These are phyloP conservation scores for Euphonia xanthogaster DNA, from an alignment of 2,797 vertebrate species.

Conservation along the genomic window DNA sequence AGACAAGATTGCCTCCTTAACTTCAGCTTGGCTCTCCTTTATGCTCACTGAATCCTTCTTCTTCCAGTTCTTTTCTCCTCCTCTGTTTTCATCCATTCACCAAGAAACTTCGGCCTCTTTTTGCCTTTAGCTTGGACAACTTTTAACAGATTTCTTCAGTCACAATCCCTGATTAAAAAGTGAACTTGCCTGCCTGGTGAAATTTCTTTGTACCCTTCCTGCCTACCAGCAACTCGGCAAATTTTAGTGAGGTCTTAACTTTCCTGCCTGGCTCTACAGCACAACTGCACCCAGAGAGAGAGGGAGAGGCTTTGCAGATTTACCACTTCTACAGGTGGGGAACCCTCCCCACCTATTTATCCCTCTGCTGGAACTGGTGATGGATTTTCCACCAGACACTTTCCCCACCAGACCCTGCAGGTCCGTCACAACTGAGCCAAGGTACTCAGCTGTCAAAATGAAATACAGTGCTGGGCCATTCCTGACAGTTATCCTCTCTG, in stretches of 20 bases:
- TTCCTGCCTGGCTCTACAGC: background rate
- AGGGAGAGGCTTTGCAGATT: background rate
- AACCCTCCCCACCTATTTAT: background rate
- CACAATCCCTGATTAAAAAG: background rate
- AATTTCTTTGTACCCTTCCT: background rate
- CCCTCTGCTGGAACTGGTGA: background rate
- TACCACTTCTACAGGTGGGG: background rate
- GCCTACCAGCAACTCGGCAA: background rate
- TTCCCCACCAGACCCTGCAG: background rate
- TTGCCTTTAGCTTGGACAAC: background rate
- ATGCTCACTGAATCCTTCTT: background rate
- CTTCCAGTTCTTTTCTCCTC: background rate
- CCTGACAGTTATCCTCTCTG: background rate
- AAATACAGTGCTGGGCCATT: background rate
- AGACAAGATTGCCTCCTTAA: background rate
- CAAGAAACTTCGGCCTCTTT: background rate
- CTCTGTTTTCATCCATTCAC: background rate
- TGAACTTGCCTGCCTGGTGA: background rate
- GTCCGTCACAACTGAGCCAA: background rate
- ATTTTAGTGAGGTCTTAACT: background rate
- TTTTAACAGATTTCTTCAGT: background rate
- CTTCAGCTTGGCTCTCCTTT: background rate
- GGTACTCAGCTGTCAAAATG: background rate
- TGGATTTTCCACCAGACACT: background rate
- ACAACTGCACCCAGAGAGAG: background rate